These are phyloP conservation scores for Nestor notabilis DNA, from an alignment of 2,113 vertebrate genomes.

Conservation along the genomic window DNA sequence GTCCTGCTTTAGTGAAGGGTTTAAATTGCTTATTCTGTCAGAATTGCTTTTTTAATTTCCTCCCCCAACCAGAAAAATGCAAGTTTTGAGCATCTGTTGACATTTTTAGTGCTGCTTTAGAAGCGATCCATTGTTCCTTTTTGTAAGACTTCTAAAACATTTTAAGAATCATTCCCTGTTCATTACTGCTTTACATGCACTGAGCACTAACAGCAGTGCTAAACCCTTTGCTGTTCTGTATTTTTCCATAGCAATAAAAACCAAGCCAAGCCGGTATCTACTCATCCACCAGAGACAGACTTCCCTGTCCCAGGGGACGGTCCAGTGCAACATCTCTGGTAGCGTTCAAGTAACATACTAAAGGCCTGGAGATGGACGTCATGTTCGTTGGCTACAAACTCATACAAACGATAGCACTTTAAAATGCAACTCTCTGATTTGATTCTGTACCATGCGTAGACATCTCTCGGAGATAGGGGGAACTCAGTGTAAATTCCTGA, in stretches of 20 bases:
- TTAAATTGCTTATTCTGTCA: background rate
- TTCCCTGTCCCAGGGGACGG: background rate
- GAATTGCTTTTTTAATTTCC: background rate
- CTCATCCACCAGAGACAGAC: background rate
- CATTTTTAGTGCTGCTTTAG: background rate
- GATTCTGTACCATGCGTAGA: background rate
- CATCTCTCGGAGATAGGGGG: background rate
- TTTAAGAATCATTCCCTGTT: background rate
- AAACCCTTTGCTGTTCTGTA: background rate
- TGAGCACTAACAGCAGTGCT: background rate
- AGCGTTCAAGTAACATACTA: background rate
- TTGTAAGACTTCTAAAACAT: background rate
- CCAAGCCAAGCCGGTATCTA: background rate
- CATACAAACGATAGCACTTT: background rate
- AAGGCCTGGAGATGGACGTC: rapidly evolving
- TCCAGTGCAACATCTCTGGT: background rate
- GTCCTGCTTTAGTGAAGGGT: background rate
- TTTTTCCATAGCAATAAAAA: background rate
- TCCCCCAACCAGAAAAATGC: background rate
- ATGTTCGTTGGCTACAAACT: background rate
- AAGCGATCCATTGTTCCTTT: background rate
- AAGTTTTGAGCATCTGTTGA: background rate
- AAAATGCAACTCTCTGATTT: background rate
- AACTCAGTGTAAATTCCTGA: background rate
- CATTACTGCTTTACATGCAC: background rate